Evolutionary conservation across 2,888 invertebrate species (phyloP), one percentile per base, ranked within the genome.

Genomic region (Lasius platythorax): DNA sequence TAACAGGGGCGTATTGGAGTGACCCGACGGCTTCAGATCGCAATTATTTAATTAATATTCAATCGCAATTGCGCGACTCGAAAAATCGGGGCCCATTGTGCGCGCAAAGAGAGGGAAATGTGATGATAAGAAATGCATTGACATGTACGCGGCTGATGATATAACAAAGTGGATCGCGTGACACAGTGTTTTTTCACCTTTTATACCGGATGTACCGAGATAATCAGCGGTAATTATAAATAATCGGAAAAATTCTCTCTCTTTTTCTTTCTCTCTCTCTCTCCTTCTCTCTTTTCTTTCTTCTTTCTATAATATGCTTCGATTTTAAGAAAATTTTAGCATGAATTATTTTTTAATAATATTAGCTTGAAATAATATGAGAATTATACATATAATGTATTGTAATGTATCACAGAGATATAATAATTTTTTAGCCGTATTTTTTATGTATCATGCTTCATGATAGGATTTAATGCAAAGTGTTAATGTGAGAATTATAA

Each of bases 1-100:
- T 88, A 84, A 85, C 76, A 82, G 68, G 83, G n/a, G 50, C 37
- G 64, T 63, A 40, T 30, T 61, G 53, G 40, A n/a, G n/a, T 53
- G 70, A 83, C 33, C 43, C 56, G 73, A 66, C 74, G 61, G 53
- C 33, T 63, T 3, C 9, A 40, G 37, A 15, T 40, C 67, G 67
- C 67, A 9, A 50, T 68, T 30, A 23, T 30, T 18, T 53, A n/a
- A 72, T 53, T 63, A 12, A 18, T 9, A 43, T 15, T 33, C 18
- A 28, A 43, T 61, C 56, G 78, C 79, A 18, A 70, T 61, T 46
- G 43, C 12, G 43, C 12, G 23, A 68, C 12, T 46, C 33, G 23
- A 33, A 79, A 61, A 15, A 43, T 30, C 23, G 23, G 9, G 18
- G 18, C 0, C 28, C 28, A 61, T 61, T 30, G 58, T 46, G 43